phyloP scores from a whole-genome alignment of 2,797 vertebrate species.

The Pogoniulus pusillus region DNA sequence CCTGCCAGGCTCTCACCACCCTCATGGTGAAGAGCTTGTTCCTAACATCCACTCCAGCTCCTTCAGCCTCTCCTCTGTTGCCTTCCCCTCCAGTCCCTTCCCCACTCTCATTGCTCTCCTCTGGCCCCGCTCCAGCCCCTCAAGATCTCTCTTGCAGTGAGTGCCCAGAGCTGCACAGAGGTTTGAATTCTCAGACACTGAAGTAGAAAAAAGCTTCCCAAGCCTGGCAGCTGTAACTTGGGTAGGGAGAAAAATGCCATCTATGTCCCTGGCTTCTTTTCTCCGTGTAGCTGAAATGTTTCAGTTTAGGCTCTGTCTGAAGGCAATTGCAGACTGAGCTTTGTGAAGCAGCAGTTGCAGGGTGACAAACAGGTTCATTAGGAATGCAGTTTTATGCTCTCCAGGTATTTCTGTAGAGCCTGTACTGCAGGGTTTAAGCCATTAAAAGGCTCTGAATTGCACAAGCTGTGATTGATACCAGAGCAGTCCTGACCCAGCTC shows the following conservation, averaged over 20 bases:
- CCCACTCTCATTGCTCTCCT: too few relatives aligned
- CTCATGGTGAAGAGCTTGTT: too few relatives aligned
- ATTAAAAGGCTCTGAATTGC: slow-evolving; percentile 19
- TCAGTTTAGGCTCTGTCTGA: neutral
- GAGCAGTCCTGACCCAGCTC: neutral
- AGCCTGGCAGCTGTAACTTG: neutral
- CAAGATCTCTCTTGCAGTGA: too few relatives aligned
- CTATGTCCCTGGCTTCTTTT: neutral
- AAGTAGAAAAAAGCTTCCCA: neutral
- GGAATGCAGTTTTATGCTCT: neutral
- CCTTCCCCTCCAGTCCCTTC: too few relatives aligned
- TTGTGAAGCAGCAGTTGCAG: neutral
- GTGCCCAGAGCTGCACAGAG: too few relatives aligned
- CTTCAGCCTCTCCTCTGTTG: too few relatives aligned
- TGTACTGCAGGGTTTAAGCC: neutral
- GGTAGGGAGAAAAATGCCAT: neutral
- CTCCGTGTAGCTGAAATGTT: neutral
- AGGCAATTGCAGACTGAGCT: neutral
- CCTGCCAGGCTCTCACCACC: too few relatives aligned
- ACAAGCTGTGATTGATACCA: neutral
- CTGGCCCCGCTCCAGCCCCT: too few relatives aligned
- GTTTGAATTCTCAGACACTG: neutral
- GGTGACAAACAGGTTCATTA: neutral
- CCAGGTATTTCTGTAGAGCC: slow-evolving; percentile 16
- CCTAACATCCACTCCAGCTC: too few relatives aligned